These are phyloP conservation scores for Antigone vipio DNA, from an alignment of 2,113 vertebrate genomes.

Conservation along the genomic window DNA sequence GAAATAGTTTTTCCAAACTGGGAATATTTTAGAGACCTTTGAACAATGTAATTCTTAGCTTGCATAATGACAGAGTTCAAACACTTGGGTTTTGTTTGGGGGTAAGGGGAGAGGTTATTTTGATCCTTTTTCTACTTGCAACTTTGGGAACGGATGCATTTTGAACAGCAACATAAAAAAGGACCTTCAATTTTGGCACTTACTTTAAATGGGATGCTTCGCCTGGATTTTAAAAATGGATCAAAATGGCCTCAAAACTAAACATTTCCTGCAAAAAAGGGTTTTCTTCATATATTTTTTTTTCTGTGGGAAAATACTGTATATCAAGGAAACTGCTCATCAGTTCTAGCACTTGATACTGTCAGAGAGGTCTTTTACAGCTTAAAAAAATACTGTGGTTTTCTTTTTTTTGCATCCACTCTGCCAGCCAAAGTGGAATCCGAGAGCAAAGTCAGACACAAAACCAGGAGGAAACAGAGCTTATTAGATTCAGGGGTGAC, in stretches of 20 bases:
- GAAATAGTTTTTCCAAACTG: neutral
- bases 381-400: neutral
- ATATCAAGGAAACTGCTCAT: neutral
- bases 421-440: neutral
- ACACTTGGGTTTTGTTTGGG: neutral
- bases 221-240: neutral
- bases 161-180: neutral
- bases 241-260: neutral
- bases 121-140: neutral
- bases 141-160: neutral
- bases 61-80: neutral
- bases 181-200: neutral
- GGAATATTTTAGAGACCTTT: neutral
- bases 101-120: neutral
- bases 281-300: neutral
- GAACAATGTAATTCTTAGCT: neutral
- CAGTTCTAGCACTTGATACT: neutral
- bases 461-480: neutral
- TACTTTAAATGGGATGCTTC: neutral
- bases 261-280: neutral
- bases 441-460: neutral
- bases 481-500: neutral
- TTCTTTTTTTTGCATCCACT: neutral
- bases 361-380: neutral
- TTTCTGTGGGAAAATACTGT: neutral